Conservation (phyloP, 1,140 invertebrate genomes). For the Brachionus manjavacas region DNA sequence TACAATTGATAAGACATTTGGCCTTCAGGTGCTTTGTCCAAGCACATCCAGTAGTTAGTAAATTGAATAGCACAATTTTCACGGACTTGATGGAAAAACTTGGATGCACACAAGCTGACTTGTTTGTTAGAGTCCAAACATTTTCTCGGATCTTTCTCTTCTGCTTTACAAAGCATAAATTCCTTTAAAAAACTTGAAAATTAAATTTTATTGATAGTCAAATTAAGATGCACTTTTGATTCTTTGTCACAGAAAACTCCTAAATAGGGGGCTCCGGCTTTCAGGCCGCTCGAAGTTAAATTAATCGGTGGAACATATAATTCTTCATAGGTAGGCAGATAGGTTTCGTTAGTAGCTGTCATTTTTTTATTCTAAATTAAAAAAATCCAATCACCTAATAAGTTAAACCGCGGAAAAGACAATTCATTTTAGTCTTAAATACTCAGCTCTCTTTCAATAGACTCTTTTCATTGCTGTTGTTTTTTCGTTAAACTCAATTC, state of each 20-base stretch:
- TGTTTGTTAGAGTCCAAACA: constrained; percentile 22
- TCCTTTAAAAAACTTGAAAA: constrained; percentile 25
- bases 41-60: constrained; percentile 38
- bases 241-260: constrained; percentile 32
- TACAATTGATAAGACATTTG: constrained; percentile 39
- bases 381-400: neutral
- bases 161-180: constrained; percentile 41
- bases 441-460: neutral
- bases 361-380: constrained; percentile 26
- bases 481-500: neutral
- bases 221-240: constrained; percentile 8
- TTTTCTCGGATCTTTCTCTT: constrained; percentile 42
- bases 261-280: constrained; percentile 25
- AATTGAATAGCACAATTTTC: constrained; percentile 37
- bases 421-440: neutral
- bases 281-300: constrained; percentile 31
- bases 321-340: constrained; percentile 40
- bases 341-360: constrained; percentile 40
- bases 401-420: neutral
- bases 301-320: constrained; percentile 35
- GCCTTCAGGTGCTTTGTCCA: constrained; percentile 38
- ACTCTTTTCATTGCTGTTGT: constrained; percentile 20
- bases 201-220: neutral
- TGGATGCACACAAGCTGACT: constrained; percentile 27
- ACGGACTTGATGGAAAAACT: constrained; percentile 18